These are phyloP conservation scores for Phlogophora meticulosa DNA, from an alignment of 2,888 invertebrate species.

Conservation along the genomic window DNA sequence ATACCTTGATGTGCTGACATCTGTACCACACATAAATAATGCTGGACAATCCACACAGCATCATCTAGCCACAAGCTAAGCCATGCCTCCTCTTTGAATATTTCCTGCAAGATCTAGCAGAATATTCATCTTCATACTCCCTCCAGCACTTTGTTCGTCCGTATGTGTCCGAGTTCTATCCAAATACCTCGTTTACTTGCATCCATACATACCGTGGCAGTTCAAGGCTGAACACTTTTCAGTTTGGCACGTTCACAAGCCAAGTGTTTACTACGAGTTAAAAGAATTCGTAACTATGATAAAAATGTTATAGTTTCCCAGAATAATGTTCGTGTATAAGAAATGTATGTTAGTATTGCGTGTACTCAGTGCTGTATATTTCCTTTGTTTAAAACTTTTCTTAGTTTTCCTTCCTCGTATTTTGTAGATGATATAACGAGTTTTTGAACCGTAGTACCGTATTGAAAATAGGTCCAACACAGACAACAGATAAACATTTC, in stretches of 20 bases:
- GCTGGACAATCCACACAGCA: too few species aligned
- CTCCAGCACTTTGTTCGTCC: not conserved
- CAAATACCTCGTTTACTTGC: conserved; percentile 29
- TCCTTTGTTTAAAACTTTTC: conserved; percentile 11
- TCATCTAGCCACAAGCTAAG: too few species aligned
- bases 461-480: too few species aligned
- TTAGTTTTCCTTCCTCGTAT: conserved; percentile 11
- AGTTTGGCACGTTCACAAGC: conserved; percentile 27
- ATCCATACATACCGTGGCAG: conserved; percentile 20
- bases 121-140: conserved; percentile 11
- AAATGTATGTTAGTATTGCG: conserved; percentile 1
- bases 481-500: too few species aligned
- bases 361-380: conserved; percentile 3
- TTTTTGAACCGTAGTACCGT: not conserved
- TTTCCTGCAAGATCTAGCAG: not conserved
- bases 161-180: too few species aligned
- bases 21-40: too few species aligned
- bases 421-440: not conserved
- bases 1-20: too few species aligned
- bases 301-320: conserved; percentile 24
- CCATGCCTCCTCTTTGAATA: too few species aligned
- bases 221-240: conserved; percentile 46
- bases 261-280: conserved; percentile 52
- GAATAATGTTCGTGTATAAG: conserved; percentile 16
- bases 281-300: conserved; percentile 42